phyloP scores from a whole-genome alignment of 2,888 invertebrate genomes.

The Diadegma fenestrale region DNA sequence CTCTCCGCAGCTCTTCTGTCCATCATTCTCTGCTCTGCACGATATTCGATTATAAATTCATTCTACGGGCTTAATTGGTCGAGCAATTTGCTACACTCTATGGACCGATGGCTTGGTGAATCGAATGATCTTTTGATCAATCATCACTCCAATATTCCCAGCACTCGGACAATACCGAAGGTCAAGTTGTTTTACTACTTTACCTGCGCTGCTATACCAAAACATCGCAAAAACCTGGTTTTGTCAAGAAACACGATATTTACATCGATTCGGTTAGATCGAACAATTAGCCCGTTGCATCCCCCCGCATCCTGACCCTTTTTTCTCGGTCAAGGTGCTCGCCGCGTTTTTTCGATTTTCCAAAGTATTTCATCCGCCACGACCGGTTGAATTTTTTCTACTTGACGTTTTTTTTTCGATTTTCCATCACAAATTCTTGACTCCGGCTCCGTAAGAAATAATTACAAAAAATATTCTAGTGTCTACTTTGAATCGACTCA shows the following conservation, averaged over 20 bases:
- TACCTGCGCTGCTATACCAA: neutral
- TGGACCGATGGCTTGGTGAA: constrained; percentile 49
- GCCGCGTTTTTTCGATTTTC: neutral
- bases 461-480: no score
- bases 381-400: neutral
- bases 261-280: neutral
- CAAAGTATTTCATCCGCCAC: neutral
- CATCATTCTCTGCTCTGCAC: constrained; percentile 37
- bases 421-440: neutral
- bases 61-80: constrained; percentile 72
- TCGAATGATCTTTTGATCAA: constrained; percentile 66
- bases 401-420: neutral
- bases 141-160: constrained; percentile 42
- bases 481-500: no score
- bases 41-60: constrained; percentile 73
- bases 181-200: neutral
- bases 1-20: neutral
- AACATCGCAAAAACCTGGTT: neutral
- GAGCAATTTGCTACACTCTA: constrained; percentile 55
- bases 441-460: no score
- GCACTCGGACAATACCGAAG: neutral
- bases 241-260: neutral
- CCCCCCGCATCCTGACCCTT: neutral
- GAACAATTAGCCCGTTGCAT: neutral
- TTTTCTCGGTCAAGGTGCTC: neutral